Evolutionary conservation across 2,888 invertebrate genomes (phyloP).

Genomic region (Xestobium rufovillosum): DNA sequence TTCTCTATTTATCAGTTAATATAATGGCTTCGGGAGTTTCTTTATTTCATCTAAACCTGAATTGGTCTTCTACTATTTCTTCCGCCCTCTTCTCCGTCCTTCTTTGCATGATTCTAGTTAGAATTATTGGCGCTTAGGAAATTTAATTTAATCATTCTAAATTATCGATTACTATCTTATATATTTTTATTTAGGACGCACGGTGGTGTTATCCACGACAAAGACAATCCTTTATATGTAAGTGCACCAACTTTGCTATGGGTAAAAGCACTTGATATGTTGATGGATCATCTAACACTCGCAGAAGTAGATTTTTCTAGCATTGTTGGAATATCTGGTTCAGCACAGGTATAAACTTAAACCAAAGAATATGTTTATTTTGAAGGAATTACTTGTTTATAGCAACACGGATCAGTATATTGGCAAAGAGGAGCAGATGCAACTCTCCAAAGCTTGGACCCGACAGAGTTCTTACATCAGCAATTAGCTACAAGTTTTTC

Average conservation of each 20-base stretch:
- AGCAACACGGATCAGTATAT: slow-evolving; percentile 98
- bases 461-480: slow-evolving; percentile 71
- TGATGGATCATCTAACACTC: slow-evolving; percentile 74
- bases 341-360: slow-evolving; percentile 66
- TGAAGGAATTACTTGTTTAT: slow-evolving; percentile 19
- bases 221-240: slow-evolving; percentile 49
- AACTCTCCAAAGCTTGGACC: slow-evolving; percentile 57
- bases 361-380: slow-evolving; percentile 1
- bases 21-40: no score
- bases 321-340: slow-evolving; percentile 81
- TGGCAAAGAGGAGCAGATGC: slow-evolving; percentile 75
- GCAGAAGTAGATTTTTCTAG: slow-evolving; percentile 76
- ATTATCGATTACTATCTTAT: slow-evolving; percentile 3
- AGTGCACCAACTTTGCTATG: slow-evolving; percentile 86
- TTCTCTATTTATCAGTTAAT: no score
- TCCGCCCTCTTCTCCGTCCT: background rate
- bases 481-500: slow-evolving; percentile 76
- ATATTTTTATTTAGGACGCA: slow-evolving; percentile 48
- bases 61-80: no score
- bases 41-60: no score
- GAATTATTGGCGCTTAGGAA: background rate
- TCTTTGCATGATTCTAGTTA: background rate
- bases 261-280: slow-evolving; percentile 91
- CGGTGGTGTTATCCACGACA: slow-evolving; percentile 52
- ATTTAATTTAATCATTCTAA: slow-evolving; percentile 2